These are phyloP conservation scores for Hydractinia symbiolongicarpus DNA, from an alignment of 30 jellyfish, hydroid and myxozoan genomes.

Conservation along the genomic window DNA sequence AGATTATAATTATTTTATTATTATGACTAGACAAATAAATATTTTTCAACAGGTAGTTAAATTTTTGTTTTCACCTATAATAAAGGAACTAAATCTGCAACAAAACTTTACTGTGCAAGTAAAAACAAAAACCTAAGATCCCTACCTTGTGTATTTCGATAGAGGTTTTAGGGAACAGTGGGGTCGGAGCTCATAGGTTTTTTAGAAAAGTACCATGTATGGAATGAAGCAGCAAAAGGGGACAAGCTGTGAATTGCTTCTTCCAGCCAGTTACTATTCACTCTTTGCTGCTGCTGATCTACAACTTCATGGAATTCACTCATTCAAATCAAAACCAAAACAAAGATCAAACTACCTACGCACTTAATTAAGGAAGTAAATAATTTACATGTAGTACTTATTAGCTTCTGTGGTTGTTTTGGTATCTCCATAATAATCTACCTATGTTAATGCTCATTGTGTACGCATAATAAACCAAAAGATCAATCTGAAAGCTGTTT, in stretches of 20 bases:
- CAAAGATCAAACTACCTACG: constrained; percentile 17
- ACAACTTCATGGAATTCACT: constrained; percentile 19
- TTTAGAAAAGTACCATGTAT: background rate
- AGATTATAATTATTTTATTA: too few species aligned
- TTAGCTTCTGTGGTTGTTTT: background rate
- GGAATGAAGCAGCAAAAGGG: constrained; percentile 6
- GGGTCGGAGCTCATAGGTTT: too few species aligned
- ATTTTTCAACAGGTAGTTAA: too few species aligned
- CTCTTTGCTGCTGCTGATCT: constrained; percentile 17
- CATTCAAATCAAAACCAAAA: constrained; percentile 30
- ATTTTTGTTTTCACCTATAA: too few species aligned
- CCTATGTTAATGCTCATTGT: background rate
- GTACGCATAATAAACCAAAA: constrained; percentile 10
- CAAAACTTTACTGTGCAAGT: too few species aligned
- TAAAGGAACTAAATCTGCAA: too few species aligned
- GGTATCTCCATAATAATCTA: background rate
- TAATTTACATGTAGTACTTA: background rate
- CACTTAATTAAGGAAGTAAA: constrained; percentile 12
- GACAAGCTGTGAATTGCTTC: constrained; percentile 5
- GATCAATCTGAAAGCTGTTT: background rate
- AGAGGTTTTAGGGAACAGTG: too few species aligned
- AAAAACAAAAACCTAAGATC: too few species aligned
- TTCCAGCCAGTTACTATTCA: background rate
- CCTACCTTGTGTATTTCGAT: too few species aligned
- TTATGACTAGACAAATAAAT: too few species aligned